Evolutionary conservation across 2,888 invertebrate species (phyloP), one percentile per base, ranked within the genome.

Genomic region (Phrixothrix hirtus): DNA sequence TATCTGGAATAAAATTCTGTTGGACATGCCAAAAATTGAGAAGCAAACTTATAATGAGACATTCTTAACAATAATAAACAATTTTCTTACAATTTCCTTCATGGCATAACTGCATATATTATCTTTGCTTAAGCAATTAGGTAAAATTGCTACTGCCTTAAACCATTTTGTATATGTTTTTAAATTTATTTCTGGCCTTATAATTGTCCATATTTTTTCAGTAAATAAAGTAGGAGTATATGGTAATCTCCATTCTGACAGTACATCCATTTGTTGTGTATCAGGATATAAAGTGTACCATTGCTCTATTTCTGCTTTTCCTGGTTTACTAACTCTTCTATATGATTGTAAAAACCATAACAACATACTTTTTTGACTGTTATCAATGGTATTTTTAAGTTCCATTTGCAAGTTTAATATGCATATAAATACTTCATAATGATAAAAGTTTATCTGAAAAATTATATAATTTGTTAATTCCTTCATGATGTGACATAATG

Each of bases 161-260:
- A 81, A 74, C 82, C 82, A 82, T 38, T 71, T 71, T 29, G 71
- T 65, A 53, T 79, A 80, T 1, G 77, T 79, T 44, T 69, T 69
- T 14, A 80, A 68, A 63, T 75, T 78, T 12, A 80, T 68, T 65
- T 80, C 80, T 4, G 76, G 71, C 14, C 75, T 67, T 48, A 78
- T 75, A 38, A 79, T 73, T 16, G 69, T 74, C 77, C 77, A 79
- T 25, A 77, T 68, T 34, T 77, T 73, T 26, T 58, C 58, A 0
- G 69, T 66, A 50, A 74, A 65, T 52, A 71, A 64, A 26, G 67
- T 64, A 0, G 67, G 69, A 21, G 75, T 66, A 57, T 75, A 80
- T 0, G 81, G 80, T 25, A 82, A 67, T 45, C 81, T 68, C 67
- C 75, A 80, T 54, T 79, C 68, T 1, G 81, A 81, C 10, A 81